These are phyloP conservation scores for Botrylloides violaceus DNA, from an alignment of 23 tunicate species.

Conservation along the genomic window DNA sequence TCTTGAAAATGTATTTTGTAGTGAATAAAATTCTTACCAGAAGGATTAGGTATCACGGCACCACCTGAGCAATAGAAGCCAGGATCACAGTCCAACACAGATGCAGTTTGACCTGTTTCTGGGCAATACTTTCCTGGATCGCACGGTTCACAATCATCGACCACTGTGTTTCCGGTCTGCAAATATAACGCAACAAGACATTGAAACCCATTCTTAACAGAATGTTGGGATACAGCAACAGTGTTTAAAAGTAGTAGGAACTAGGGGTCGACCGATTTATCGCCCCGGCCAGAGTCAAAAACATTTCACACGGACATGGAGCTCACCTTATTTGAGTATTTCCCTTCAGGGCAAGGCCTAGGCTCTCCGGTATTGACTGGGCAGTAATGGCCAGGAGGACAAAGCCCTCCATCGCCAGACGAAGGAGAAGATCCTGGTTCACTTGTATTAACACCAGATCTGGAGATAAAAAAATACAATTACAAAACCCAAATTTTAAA, in stretches of 20 bases:
- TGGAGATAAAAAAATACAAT: conserved; percentile 5
- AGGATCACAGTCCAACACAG: conserved; percentile 50
- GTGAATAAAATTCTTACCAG: conserved; percentile 35
- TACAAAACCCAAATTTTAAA: neutral
- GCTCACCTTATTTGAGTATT: conserved; percentile 39
- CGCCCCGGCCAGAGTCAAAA: neutral
- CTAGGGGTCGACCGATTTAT: too few relatives aligned
- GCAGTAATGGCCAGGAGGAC: conserved; percentile 82
- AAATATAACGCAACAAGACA: too few relatives aligned
- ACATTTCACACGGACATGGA: too few relatives aligned
- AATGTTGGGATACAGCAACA: too few relatives aligned
- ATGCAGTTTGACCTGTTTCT: conserved; percentile 19
- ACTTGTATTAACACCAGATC: conserved; percentile 67
- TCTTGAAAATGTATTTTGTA: too few relatives aligned
- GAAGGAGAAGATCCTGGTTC: conserved; percentile 49
- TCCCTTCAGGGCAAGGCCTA: conserved; percentile 41
- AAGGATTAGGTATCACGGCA: conserved; percentile 40
- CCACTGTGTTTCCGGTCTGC: conserved; percentile 31
- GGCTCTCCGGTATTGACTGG: conserved; percentile 57
- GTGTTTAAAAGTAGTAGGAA: neutral
- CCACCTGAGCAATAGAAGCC: conserved; percentile 84
- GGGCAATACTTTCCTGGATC: conserved; percentile 62
- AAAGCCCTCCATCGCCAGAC: conserved; percentile 71
- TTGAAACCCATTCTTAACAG: too few relatives aligned
- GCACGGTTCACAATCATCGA: conserved; percentile 43